Base-by-base conservation (phyloP, 2,113 vertebrate genomes). In the Atlantisia rogersi region DNA sequence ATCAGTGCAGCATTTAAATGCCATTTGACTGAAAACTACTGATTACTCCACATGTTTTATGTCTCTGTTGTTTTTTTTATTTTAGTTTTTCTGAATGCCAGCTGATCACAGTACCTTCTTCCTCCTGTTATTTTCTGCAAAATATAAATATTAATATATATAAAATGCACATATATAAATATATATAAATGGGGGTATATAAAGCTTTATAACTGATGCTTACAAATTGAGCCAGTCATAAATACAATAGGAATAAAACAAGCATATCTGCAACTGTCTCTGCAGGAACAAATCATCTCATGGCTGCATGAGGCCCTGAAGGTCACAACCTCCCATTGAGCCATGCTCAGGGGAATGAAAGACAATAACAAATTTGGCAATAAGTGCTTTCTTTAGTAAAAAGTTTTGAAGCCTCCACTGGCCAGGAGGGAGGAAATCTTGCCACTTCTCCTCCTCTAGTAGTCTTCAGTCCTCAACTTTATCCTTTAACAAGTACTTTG, bases 401-500 rank as follows among this genome's bases (percentile, higher is more conserved):
- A 95, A 94, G 65, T 82, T 96, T 93, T 58, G 80, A 95, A 68
- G 62, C 16, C 44, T 46, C 35, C 62, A 50, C 32, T 88, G 74
- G 78, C 84, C 42, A 86, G 76, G 42, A 92, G 64, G 46, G 83
- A 84, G 46, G 67, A 48, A 59, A 48, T 82, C 90, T 84, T 95
- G 46, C 50, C 73, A 82, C 39, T 83, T 82, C 58, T 88, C 25
- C 37, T 92, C 35, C 77, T 96, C 76, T 88, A 86, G 50, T 59
- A 82, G 42, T 79, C 89, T 74, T 86, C 86, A 90, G 82, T 65
- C 60, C 85, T 86, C 79, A 96, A 37, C 81, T 90, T 96, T 94
- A 92, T 95, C 76, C 56, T 94, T 96, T 95, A 97, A 94, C 90
- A 95, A 88, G 94, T 95, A 86, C 92, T 97, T 91, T 94, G 93